These are phyloP conservation scores for Calypte anna DNA, from an alignment of 2,113 vertebrate genomes.

Conservation along the genomic window DNA sequence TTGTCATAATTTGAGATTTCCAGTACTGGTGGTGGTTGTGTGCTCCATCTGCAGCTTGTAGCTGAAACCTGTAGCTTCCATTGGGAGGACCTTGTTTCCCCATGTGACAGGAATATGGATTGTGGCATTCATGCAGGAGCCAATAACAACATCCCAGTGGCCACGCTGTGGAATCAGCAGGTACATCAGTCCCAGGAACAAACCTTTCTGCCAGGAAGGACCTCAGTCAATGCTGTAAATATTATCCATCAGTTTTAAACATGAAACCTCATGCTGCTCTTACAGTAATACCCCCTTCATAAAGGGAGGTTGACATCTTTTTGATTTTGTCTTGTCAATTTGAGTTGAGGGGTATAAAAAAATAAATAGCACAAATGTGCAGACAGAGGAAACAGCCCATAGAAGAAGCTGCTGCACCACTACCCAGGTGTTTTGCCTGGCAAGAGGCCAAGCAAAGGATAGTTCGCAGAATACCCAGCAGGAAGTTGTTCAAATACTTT, in stretches of 20 bases:
- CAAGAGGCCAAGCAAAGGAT: background rate
- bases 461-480: background rate
- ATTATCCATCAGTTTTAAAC: background rate
- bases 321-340: background rate
- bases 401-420: background rate
- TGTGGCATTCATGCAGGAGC: background rate
- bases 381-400: no score
- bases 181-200: background rate
- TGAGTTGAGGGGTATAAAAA: background rate
- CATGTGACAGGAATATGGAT: background rate
- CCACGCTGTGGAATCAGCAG: background rate
- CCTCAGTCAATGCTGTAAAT: background rate
- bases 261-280: background rate
- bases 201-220: background rate
- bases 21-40: fast-evolving
- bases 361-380: background rate
- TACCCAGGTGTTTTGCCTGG: background rate
- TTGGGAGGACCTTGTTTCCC: background rate
- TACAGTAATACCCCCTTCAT: background rate
- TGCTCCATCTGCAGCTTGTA: background rate
- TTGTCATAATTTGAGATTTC: background rate
- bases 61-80: background rate
- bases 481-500: background rate
- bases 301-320: background rate
- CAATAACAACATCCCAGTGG: background rate